Conservation (phyloP, 2,113 vertebrate genomes). For the Larimichthys crocea region DNA sequence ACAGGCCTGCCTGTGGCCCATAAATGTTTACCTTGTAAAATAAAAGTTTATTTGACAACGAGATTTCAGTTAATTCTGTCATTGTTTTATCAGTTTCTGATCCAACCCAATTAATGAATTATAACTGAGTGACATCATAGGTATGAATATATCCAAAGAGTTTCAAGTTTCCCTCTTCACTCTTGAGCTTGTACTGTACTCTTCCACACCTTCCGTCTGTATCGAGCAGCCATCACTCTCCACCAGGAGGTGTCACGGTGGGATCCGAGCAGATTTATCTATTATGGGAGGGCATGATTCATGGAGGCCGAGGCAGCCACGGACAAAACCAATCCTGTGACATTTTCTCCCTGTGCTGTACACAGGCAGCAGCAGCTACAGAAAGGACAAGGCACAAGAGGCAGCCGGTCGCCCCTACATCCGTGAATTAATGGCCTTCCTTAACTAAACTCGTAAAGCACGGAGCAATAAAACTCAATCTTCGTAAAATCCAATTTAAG, state of each 20-base stretch:
- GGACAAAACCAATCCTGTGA: constrained; percentile 83
- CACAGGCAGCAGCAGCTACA: constrained; percentile 79
- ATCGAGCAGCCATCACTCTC: constrained; percentile 53
- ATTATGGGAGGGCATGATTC: constrained; percentile 75
- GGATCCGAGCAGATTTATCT: constrained; percentile 71
- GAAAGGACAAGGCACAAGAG: constrained; percentile 86
- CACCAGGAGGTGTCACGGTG: constrained; percentile 32
- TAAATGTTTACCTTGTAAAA: too few species aligned
- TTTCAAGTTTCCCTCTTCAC: constrained; percentile 1
- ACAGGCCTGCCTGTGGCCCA: too few species aligned
- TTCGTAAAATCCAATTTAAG: constrained; percentile 99
- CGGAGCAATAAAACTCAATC: constrained; percentile 99
- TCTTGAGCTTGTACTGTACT: constrained; percentile 16
- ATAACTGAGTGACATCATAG: not conserved
- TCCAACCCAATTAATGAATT: not conserved
- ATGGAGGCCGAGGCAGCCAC: constrained; percentile 79
- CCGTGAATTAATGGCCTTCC: constrained; percentile 98
- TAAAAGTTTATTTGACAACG: too few species aligned
- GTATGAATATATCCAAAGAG: not conserved
- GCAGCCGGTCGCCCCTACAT: constrained; percentile 88
- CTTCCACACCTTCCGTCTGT: constrained; percentile 33
- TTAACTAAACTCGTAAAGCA: constrained; percentile 99
- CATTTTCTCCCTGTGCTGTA: constrained; percentile 77
- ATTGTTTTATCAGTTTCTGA: too few species aligned
- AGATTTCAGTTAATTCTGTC: too few species aligned